phyloP scores from a whole-genome alignment of 2,113 vertebrate species.

The Rhinogobius similis region DNA sequence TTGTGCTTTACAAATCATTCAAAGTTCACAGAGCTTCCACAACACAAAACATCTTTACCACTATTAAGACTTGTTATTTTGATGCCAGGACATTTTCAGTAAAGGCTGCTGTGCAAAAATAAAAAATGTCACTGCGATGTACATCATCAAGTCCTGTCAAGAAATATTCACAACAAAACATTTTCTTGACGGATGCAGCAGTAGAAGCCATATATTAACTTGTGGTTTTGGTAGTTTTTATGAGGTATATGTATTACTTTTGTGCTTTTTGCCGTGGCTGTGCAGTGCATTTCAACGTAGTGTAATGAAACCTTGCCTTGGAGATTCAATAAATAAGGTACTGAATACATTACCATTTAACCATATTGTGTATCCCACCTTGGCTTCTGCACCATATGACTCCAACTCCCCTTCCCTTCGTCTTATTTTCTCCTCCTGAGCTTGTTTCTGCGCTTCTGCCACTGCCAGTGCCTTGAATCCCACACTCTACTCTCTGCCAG shows the following conservation, averaged over 20 bases:
- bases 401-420: neutral
- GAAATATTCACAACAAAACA: neutral
- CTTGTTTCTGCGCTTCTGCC: neutral
- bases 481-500: neutral
- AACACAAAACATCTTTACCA: neutral
- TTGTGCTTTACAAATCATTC: neutral
- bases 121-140: neutral
- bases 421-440: neutral
- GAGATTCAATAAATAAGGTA: conserved; percentile 1
- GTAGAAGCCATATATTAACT: neutral
- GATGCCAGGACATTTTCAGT: neutral
- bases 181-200: neutral
- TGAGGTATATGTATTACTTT: conserved; percentile 2
- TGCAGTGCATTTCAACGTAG: neutral
- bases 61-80: neutral
- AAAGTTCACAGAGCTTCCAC: neutral
- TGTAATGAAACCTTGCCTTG: neutral
- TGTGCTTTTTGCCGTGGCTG: neutral
- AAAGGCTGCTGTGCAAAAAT: neutral
- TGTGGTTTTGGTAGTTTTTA: neutral
- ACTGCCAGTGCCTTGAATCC: neutral
- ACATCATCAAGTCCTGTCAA: neutral
- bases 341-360: neutral
- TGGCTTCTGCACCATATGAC: neutral
- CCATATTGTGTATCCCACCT: neutral